Evolutionary conservation across 1,140 invertebrate species (phyloP), one percentile per base, ranked within the genome.

Genomic region (Aphis gossypii): DNA sequence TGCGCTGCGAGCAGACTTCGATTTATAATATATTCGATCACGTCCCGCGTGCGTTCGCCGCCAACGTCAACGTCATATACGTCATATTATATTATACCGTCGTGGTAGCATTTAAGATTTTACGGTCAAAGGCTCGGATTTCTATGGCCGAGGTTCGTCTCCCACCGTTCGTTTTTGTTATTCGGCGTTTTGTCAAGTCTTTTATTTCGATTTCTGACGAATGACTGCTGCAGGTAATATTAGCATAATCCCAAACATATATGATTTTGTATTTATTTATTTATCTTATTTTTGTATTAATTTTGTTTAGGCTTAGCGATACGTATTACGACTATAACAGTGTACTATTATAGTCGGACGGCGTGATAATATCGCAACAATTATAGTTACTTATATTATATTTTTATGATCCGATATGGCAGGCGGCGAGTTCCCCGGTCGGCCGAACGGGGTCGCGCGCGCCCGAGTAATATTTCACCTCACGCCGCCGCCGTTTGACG

Each of bases 401-500:
- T 41, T 83, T 83, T 86, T 18, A 54, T 38, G 35, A 89, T 89
- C 51, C 35, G 51, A 89, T 89, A 89, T 89, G 56, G 20, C 88
- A 23, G 21, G 35, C 88, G 21, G 48, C 48, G n/a, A 38, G 86
- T 9, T 46, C 3, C 41, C 38, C 23, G 44, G 86, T 86, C 25
- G 48, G 38, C 48, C 87, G 46, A 9, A 44, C 46, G 86, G 30
- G 30, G 46, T 44, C 46, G 86, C n/a, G 14, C 23, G 83, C 38
- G 83, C 20, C 21, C 88, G 51, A 35, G 48, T 35, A 38, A 89
- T 56, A 89, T 56, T 89, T 89, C 88, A 89, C 88, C 76, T 91
- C 25, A 25, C 44, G 38, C 60, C 90, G 68, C 56, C n/a, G 56
- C 90, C 68, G 91, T 83, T 92, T 83, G 91, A 92, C 91, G 46